Evolutionary conservation across 2,113 vertebrate genomes (phyloP).

Genomic region (Zosterops lateralis): DNA sequence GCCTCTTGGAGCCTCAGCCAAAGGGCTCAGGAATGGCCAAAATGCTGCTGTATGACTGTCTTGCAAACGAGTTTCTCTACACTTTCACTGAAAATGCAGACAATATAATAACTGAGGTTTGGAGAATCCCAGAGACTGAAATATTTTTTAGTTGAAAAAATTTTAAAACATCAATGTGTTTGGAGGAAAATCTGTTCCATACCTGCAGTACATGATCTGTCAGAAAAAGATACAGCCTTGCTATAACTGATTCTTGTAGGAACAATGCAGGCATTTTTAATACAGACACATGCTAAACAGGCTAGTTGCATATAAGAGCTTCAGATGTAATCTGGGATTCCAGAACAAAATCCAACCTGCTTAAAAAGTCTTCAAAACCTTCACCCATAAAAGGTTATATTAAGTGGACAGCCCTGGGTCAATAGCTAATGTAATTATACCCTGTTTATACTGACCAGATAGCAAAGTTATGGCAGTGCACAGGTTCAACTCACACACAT

Average conservation of each 20-base stretch:
- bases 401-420: background rate
- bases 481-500: background rate
- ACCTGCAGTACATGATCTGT: background rate
- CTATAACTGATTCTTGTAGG: background rate
- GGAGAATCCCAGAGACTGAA: background rate
- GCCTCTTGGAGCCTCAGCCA: rapidly evolving
- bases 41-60: background rate
- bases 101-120: background rate
- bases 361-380: background rate
- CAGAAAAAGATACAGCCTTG: background rate
- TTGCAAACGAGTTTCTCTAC: background rate
- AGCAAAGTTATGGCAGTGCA: background rate
- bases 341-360: background rate
- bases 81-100: background rate
- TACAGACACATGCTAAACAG: background rate
- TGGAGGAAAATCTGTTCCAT: background rate
- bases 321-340: background rate
- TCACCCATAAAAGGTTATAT: background rate
- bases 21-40: background rate
- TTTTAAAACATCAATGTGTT: background rate
- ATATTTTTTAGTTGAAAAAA: background rate
- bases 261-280: background rate
- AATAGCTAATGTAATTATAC: background rate
- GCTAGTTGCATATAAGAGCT: background rate
- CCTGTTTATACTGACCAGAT: background rate